Percentiles rank a stretch among this genome's conserved stretches.
Conservation (phyloP, 1,140 invertebrate species). For the Drosophila sp. region DNA sequence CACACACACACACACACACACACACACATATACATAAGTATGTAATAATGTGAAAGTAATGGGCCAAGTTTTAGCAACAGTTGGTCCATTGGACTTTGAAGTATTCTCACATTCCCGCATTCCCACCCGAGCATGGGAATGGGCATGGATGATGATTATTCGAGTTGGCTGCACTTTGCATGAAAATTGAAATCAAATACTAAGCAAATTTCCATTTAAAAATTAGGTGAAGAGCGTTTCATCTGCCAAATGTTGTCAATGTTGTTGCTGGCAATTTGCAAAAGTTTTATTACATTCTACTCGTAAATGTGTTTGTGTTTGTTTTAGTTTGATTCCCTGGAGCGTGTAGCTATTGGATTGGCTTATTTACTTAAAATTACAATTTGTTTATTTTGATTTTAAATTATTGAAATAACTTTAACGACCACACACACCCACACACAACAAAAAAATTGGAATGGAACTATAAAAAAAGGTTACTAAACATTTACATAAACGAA, state of each 20-base stretch:
- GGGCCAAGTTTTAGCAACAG: constrained; percentile 7
- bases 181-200: constrained; percentile 6
- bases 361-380: constrained; percentile 6
- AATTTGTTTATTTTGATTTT: constrained; percentile 8
- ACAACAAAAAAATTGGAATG: background rate
- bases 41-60: constrained; percentile 2
- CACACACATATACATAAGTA: background rate
- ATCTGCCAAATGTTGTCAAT: constrained; percentile 2
- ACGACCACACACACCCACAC: background rate
- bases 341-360: constrained; percentile 15
- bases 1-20: background rate
- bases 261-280: constrained; percentile 13
- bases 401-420: constrained; percentile 8
- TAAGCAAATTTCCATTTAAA: background rate
- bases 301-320: background rate
- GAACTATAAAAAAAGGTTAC: background rate
- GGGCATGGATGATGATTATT: background rate
- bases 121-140: background rate
- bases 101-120: background rate
- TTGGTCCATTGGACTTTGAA: constrained; percentile 6
- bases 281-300: background rate
- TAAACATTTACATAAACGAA: background rate
- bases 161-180: background rate
- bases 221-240: background rate
- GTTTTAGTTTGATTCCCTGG: constrained; percentile 2